Percentiles rank a stretch among this genome's conserved stretches.
Evolutionary conservation across 2,797 vertebrate species (phyloP).

Genomic region (Phoxinus dragarum): DNA sequence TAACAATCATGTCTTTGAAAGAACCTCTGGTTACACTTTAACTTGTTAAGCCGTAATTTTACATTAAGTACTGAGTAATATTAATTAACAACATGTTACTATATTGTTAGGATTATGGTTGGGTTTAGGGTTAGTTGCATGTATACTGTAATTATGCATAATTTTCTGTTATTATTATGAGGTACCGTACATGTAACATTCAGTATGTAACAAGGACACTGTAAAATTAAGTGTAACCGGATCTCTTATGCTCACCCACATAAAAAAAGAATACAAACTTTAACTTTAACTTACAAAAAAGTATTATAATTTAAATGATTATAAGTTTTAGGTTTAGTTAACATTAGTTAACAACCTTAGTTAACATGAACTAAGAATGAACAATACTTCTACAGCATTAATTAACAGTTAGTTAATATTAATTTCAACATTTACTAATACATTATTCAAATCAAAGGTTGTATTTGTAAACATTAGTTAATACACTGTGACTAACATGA

Average conservation of each 20-base stretch:
- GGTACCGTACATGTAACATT: background rate
- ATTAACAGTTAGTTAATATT: too few relatives aligned
- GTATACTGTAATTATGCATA: background rate
- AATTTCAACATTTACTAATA: too few relatives aligned
- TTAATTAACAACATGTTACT: background rate
- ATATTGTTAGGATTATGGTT: background rate
- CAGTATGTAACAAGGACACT: background rate
- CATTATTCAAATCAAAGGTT: too few relatives aligned
- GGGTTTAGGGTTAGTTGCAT: background rate
- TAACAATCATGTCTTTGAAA: background rate
- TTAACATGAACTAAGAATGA: too few relatives aligned
- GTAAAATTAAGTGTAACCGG: background rate
- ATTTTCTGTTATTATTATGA: background rate
- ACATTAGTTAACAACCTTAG: too few relatives aligned
- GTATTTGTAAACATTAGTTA: too few relatives aligned
- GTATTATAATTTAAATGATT: too few relatives aligned
- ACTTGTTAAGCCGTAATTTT: background rate
- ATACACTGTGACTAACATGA: too few relatives aligned
- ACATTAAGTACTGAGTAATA: background rate
- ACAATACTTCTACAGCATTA: too few relatives aligned
- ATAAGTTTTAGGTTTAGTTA: too few relatives aligned
- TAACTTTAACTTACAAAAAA: background rate
- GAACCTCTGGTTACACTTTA: background rate
- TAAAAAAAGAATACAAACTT: background rate
- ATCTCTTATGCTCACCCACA: background rate